Conservation (phyloP, 2,797 vertebrate genomes). For the Mionectes olivaceus region DNA sequence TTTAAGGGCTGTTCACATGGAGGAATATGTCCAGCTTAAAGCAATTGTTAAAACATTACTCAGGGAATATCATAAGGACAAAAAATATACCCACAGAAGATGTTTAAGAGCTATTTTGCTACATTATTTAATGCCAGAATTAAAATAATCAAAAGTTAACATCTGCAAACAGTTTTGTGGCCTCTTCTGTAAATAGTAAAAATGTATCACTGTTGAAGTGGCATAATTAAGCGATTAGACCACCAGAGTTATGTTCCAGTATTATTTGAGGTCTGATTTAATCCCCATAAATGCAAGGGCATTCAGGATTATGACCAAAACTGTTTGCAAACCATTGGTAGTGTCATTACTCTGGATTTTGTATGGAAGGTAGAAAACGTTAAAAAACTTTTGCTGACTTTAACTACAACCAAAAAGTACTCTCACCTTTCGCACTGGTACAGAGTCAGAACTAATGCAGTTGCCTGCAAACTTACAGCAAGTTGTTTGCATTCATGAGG, state of each 20-base stretch:
- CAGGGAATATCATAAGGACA: neutral
- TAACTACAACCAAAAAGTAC: neutral
- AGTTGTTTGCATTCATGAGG: neutral
- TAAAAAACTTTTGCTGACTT: neutral
- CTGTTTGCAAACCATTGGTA: neutral
- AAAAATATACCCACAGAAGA: neutral
- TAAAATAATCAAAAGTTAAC: constrained; percentile 27
- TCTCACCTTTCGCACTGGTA: neutral
- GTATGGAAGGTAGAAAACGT: neutral
- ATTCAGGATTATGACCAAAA: neutral
- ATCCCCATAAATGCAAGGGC: neutral
- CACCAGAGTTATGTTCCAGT: constrained; percentile 16
- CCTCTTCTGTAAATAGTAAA: constrained; percentile 28
- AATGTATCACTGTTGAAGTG: neutral
- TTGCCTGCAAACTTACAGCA: neutral
- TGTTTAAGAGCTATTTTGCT: constrained; percentile 1
- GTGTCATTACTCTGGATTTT: neutral
- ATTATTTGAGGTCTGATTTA: neutral
- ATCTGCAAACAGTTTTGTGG: constrained; percentile 23
- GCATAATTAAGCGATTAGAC: neutral
- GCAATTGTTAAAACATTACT: neutral
- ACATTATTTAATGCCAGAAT: constrained; percentile 20
- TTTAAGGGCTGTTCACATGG: constrained; percentile 1
- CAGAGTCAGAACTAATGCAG: neutral
- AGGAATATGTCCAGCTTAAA: constrained; percentile 18